Evolutionary conservation across 92 coral and sea anemone species (phyloP).

Genomic region (Parazoanthus atlanticus): DNA sequence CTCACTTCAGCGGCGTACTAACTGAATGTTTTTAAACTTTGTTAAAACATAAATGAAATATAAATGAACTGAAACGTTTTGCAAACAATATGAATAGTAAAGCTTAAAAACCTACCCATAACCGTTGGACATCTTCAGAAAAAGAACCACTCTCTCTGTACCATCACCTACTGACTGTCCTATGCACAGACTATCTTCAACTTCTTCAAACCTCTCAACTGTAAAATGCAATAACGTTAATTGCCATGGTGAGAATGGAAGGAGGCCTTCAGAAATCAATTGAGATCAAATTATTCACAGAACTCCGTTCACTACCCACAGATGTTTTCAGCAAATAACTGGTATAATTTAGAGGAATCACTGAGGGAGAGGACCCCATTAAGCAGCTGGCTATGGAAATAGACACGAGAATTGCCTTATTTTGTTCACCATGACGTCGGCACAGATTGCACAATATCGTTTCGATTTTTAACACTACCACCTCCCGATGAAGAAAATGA

Average conservation of each 20-base stretch:
- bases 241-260: not conserved
- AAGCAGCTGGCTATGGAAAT: not conserved
- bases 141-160: slow-evolving; percentile 85
- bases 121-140: slow-evolving; percentile 83
- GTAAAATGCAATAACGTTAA: not conserved
- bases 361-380: not conserved
- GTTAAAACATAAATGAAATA: too few species aligned
- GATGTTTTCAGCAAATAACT: not conserved
- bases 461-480: too few species aligned
- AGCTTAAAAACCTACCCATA: slow-evolving; percentile 56
- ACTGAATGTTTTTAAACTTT: too few species aligned
- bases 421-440: too few species aligned
- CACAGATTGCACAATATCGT: too few species aligned
- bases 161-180: slow-evolving; percentile 77
- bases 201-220: slow-evolving; percentile 86
- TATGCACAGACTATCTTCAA: slow-evolving; percentile 93
- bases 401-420: too few species aligned
- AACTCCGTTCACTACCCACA: not conserved
- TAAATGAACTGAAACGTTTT: not conserved
- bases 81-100: not conserved
- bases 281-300: not conserved
- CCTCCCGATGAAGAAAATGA: too few species aligned
- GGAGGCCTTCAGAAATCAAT: not conserved
- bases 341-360: not conserved
- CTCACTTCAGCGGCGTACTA: too few species aligned